Conservation (phyloP, 2,888 invertebrate genomes). For the Meiosimyza decipiens region DNA sequence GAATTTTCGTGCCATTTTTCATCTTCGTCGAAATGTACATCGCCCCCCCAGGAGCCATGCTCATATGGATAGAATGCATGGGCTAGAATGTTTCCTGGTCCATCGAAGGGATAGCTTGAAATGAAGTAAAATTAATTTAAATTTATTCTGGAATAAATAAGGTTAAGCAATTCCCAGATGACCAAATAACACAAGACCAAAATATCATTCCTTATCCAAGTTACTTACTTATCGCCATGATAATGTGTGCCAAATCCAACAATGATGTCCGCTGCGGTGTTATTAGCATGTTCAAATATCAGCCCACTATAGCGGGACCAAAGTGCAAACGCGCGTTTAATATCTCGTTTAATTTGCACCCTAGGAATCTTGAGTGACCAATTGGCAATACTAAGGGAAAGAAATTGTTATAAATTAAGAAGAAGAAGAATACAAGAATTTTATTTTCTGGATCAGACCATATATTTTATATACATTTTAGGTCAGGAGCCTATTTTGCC, state of each 20-base stretch:
- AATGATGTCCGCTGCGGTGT: conserved; percentile 77
- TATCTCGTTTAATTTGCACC: conserved; percentile 69
- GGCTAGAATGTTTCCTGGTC: conserved; percentile 77
- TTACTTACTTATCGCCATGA: conserved; percentile 73
- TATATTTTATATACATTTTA: no score
- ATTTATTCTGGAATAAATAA: background rate
- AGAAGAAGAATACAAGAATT: no score
- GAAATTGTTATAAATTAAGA: conserved; percentile 36
- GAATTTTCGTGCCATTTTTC: conserved; percentile 75
- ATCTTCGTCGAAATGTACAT: conserved; percentile 84
- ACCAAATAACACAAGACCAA: background rate
- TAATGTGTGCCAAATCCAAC: conserved; percentile 76
- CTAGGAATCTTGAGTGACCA: conserved; percentile 74
- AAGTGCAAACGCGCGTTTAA: conserved; percentile 73
- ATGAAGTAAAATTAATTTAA: background rate
- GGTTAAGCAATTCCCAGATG: no score
- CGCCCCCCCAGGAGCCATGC: conserved; percentile 71
- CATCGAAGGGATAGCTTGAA: conserved; percentile 78
- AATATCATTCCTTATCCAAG: background rate
- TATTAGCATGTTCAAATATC: conserved; percentile 68
- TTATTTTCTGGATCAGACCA: no score
- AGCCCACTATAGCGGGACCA: conserved; percentile 78
- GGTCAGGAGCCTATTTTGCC: no score
- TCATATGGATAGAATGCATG: conserved; percentile 82
- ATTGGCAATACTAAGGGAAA: conserved; percentile 72